These are phyloP conservation scores for Leucania comma DNA, from an alignment of 2,888 invertebrate species.

Conservation along the genomic window DNA sequence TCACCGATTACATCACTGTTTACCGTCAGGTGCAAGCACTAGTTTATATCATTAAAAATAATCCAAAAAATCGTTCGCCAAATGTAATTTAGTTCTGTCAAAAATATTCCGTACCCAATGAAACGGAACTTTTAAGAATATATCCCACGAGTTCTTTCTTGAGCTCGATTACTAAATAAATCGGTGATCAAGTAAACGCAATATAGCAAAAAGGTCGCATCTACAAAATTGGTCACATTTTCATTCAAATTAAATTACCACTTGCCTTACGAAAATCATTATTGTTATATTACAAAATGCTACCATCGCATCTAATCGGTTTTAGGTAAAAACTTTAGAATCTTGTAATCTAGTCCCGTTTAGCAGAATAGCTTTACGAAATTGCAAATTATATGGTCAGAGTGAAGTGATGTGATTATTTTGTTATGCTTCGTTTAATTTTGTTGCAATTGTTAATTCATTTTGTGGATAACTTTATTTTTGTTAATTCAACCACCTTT, in stretches of 20 bases:
- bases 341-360: slow-evolving; percentile 41
- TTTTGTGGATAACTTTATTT: slow-evolving; percentile 7
- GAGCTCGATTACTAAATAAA: not conserved
- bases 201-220: not conserved
- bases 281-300: slow-evolving; percentile 36
- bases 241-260: slow-evolving; percentile 29
- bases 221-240: slow-evolving; percentile 26
- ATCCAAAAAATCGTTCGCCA: no score
- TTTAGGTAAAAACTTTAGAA: slow-evolving; percentile 44
- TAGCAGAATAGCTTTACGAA: slow-evolving; percentile 38
- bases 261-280: slow-evolving; percentile 23
- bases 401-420: slow-evolving; percentile 44
- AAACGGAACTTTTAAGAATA: no score
- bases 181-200: not conserved
- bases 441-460: slow-evolving; percentile 29
- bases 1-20: no score
- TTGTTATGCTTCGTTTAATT: slow-evolving; percentile 29
- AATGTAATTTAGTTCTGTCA: no score
- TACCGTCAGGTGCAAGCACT: no score
- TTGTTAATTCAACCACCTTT: not conserved
- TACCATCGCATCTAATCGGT: slow-evolving; percentile 41
- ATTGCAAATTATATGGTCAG: slow-evolving; percentile 50
- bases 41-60: no score
- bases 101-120: no score
- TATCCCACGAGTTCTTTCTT: no score